phyloP scores from a whole-genome alignment of 2,888 invertebrate species.

The Steinernema carpocapsae region DNA sequence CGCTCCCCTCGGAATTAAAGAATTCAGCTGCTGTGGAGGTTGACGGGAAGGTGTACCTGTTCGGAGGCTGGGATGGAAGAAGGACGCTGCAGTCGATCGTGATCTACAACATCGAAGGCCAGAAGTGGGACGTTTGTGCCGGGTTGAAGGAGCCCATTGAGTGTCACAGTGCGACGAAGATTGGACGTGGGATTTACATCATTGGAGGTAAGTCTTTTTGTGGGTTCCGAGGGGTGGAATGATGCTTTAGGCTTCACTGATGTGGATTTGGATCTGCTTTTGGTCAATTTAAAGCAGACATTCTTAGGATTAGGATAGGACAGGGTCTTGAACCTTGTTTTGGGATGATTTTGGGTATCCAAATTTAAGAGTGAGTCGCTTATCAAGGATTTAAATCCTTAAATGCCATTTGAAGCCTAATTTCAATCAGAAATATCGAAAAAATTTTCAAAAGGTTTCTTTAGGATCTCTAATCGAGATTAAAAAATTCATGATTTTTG shows the following conservation, averaged over 20 bases:
- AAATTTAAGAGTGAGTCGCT: too few species aligned
- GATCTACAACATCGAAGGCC: slow-evolving; percentile 33
- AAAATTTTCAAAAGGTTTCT: too few species aligned
- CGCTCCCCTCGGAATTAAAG: slow-evolving; percentile 46
- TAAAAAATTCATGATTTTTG: too few species aligned
- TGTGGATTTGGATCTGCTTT: background rate
- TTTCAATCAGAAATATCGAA: too few species aligned
- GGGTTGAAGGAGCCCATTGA: slow-evolving; percentile 43
- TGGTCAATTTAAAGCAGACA: too few species aligned
- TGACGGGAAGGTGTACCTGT: slow-evolving; percentile 45
- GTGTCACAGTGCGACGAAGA: slow-evolving; percentile 45
- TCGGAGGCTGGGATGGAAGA: slow-evolving; percentile 65
- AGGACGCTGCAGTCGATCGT: slow-evolving; percentile 53
- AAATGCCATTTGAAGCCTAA: too few species aligned
- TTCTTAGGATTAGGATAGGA: too few species aligned
- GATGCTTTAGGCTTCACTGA: background rate
- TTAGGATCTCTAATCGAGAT: too few species aligned
- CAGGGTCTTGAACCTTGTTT: too few species aligned
- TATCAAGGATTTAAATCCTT: too few species aligned
- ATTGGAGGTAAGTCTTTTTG: slow-evolving; percentile 40
- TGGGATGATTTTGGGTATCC: background rate
- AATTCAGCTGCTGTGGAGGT: slow-evolving; percentile 44
- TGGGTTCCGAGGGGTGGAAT: background rate
- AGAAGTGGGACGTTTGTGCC: slow-evolving; percentile 30
- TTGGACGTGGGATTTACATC: slow-evolving; percentile 38